Conservation (phyloP, 2,113 vertebrate genomes). For the Tichodroma muraria region DNA sequence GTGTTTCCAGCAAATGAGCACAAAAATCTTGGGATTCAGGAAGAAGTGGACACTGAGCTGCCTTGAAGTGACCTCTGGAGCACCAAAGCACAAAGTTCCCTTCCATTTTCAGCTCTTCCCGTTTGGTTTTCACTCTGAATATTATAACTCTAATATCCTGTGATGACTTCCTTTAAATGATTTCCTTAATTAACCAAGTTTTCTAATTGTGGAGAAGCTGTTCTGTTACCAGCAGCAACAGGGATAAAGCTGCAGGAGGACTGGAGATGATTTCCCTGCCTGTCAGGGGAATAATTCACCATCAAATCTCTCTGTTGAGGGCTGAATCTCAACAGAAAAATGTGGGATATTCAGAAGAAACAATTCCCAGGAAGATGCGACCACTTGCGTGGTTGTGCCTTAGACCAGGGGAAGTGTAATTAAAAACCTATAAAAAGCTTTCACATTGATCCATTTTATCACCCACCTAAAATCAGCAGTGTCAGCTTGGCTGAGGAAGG, state of each 20-base stretch:
- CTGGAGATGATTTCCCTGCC: neutral
- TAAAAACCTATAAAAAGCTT: neutral
- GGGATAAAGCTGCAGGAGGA: neutral
- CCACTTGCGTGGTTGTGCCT: neutral
- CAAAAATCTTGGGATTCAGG: neutral
- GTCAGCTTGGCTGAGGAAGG: neutral
- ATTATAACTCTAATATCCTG: neutral
- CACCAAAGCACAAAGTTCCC: neutral
- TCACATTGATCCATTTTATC: neutral
- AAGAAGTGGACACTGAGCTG: neutral
- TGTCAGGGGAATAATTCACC: neutral
- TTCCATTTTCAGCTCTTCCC: neutral
- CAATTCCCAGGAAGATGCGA: neutral
- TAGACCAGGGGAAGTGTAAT: neutral
- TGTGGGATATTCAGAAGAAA: neutral
- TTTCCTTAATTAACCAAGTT: neutral
- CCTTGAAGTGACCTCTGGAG: neutral
- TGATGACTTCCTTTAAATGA: neutral
- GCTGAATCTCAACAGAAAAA: neutral
- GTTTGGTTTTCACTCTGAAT: neutral
- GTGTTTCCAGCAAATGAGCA: neutral
- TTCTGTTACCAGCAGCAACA: neutral
- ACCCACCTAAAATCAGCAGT: neutral
- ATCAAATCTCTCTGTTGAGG: neutral
- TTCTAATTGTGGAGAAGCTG: neutral